phyloP scores from a whole-genome alignment of 2,113 vertebrate species.

The Amblyopsis rosae region DNA sequence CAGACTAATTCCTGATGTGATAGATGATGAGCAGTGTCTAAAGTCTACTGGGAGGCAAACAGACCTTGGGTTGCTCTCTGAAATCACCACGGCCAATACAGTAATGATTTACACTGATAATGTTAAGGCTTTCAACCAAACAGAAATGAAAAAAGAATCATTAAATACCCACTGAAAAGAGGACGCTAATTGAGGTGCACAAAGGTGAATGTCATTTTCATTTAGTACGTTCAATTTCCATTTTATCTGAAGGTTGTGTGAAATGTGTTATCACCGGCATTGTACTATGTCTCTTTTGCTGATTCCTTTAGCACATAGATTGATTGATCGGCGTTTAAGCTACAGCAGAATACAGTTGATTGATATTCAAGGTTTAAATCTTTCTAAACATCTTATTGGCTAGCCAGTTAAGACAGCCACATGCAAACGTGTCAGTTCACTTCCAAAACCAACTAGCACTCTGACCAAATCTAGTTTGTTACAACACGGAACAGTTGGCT shows the following conservation, averaged over 20 bases:
- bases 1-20: constrained; percentile 63
- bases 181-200: constrained; percentile 22
- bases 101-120: constrained; percentile 19
- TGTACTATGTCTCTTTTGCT: no score
- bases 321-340: no score
- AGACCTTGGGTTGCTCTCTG: constrained; percentile 25
- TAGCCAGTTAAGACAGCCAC: no score
- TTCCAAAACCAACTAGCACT: no score
- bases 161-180: constrained; percentile 21
- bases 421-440: no score
- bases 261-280: no score
- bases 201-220: constrained; percentile 10
- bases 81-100: constrained; percentile 17
- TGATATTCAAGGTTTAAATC: no score
- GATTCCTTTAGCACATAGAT: no score
- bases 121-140: constrained; percentile 15
- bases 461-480: no score
- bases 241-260: constrained; percentile 17
- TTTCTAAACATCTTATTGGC: no score
- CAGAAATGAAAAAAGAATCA: constrained; percentile 17
- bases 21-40: constrained; percentile 54
- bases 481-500: no score
- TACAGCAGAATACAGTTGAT: no score
- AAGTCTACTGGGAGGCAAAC: constrained; percentile 48
- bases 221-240: constrained; percentile 9